Evolutionary conservation across 1,140 invertebrate species (phyloP), one percentile per base, ranked within the genome.

Genomic region (Ditylenchus dipsaci): DNA sequence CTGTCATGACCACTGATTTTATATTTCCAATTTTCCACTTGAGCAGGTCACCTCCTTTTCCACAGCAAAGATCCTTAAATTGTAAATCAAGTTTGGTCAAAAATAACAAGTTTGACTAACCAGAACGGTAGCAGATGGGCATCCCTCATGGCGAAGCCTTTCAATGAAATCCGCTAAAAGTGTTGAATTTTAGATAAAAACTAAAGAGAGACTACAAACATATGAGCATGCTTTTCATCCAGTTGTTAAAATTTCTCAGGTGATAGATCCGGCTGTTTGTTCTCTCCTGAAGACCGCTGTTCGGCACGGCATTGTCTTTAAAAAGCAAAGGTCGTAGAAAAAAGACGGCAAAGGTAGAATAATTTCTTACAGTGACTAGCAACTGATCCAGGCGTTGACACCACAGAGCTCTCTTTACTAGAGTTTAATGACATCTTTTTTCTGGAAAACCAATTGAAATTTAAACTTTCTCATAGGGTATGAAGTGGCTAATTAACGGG

Each of bases 211-310:
- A 60, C 61, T 30, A 61, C 21, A 73, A 66, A 89, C 88, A 88
- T 76, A 98, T 96, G 0, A 95, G 85, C 85, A 93, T 91, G 83
- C 91, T 90, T 86, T 99, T 98, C 9, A 96, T 89, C 95, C 95
- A 98, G 84, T 99, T 99, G 84, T 98, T 97, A 81, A 97, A 95
- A 85, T 96, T 97, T 73, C 95, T 87, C 85, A 97, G 87, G 80
- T 91, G 90, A 78, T 92, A 90, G 73, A 98, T 97, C 26, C 90
- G 88, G 47, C 93, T 53, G 15, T 53, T 53, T 26, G 49, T 53
- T 15, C 49, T 19, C 15, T 53, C 49, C 15, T 53, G 49, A 53
- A 3, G n/a, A 21, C 49, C 49, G 8, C 23, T 53, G 23, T 53
- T 53, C 3, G 49, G 49, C n/a, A 53, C 49, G 23, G 49, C 49